These are phyloP conservation scores for Gadus macrocephalus DNA, from an alignment of 2,113 vertebrate genomes.

Conservation along the genomic window DNA sequence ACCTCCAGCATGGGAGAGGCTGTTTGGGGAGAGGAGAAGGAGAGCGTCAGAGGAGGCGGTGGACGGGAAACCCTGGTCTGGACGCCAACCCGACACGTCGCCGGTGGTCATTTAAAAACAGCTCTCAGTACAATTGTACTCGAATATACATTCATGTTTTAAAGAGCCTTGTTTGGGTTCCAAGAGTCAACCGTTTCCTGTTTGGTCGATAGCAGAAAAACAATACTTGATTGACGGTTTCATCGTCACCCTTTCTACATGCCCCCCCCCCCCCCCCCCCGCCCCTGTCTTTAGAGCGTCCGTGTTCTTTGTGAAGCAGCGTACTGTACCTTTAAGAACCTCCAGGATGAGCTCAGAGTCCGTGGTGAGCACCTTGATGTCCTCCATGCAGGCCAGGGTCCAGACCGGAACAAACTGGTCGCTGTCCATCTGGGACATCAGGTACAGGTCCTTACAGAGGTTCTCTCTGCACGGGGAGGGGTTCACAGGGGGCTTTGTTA, in stretches of 20 bases:
- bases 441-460: constrained; percentile 93
- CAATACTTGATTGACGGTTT: too few relatives aligned
- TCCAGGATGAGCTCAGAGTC: constrained; percentile 92
- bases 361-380: constrained; percentile 91
- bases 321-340: constrained; percentile 73
- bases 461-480: constrained; percentile 78
- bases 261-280: too few relatives aligned
- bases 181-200: too few relatives aligned
- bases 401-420: constrained; percentile 96
- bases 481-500: not conserved
- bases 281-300: too few relatives aligned
- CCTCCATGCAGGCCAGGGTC: constrained; percentile 96
- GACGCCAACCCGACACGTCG: not conserved
- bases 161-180: too few relatives aligned
- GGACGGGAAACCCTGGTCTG: too few relatives aligned
- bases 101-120: too few relatives aligned
- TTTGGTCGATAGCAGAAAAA: too few relatives aligned
- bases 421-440: constrained; percentile 98
- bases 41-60: too few relatives aligned
- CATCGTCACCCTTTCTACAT: too few relatives aligned
- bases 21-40: constrained; percentile 48
- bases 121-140: too few relatives aligned
- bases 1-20: constrained; percentile 95
- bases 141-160: too few relatives aligned
- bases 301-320: not conserved